Percentiles rank a stretch among this genome's conserved stretches.
Evolutionary conservation across 1,140 invertebrate species (phyloP).

Genomic region (Drosophila erecta): DNA sequence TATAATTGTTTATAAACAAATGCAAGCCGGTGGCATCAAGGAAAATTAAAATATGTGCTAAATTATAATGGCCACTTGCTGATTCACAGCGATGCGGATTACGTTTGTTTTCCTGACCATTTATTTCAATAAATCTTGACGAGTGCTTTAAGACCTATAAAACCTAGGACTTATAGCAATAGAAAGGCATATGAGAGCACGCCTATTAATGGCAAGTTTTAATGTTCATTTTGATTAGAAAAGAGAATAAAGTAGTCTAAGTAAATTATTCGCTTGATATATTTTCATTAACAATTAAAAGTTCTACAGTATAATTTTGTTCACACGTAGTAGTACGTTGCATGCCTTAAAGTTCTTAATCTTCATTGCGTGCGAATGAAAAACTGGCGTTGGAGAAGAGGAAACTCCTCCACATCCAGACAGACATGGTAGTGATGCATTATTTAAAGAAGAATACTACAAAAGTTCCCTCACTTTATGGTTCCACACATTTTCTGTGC

Average conservation of each 20-base stretch:
- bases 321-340: background rate
- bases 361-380: slow-evolving; percentile 12
- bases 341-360: background rate
- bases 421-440: slow-evolving; percentile 29
- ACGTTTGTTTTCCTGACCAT: background rate
- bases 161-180: background rate
- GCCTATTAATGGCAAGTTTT: too few relatives aligned
- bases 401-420: slow-evolving; percentile 3
- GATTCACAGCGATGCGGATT: background rate
- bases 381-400: background rate
- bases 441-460: slow-evolving; percentile 24
- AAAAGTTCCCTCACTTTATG: background rate
- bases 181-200: background rate
- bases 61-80: background rate
- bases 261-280: too few relatives aligned
- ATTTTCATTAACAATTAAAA: too few relatives aligned
- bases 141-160: background rate
- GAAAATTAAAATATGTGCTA: slow-evolving; percentile 12
- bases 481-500: slow-evolving; percentile 18
- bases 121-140: background rate
- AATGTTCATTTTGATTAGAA: background rate
- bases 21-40: too few relatives aligned
- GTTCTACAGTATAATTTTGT: background rate
- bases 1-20: slow-evolving; percentile 51
- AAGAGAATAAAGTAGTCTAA: too few relatives aligned